Base-by-base conservation (phyloP, 2,113 vertebrate genomes). In the Aleadryas rufinucha region DNA sequence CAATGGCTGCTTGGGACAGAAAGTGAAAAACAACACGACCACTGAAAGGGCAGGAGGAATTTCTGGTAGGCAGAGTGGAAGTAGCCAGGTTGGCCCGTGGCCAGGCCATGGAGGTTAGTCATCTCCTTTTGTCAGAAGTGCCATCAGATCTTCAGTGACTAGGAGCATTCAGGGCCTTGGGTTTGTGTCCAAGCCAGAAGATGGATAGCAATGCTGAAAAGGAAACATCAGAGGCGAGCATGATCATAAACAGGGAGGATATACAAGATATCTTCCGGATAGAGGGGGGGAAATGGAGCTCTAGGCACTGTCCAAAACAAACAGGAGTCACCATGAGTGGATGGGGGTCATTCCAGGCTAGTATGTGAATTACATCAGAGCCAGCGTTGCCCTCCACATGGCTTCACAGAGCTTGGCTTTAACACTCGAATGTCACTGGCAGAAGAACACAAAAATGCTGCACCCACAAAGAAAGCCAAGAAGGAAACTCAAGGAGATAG, bases 261-360 rank as follows among this genome's bases (percentile, higher is more conserved):
- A 66, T 54, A 44, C 4, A 31, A 95, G 90, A 92, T 21, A 89
- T 84, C 93, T 92, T 89, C 39, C 86, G 96, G 92, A 95, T 4
- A 65, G 79, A 47, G 33, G 45, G 44, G 57, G 27, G 30, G 0
- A 91, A 94, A 77, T 26, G 87, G 87, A 87, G 80, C 49, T 72
- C 50, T 11, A 95, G 56, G 49, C 80, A 39, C 61, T 69, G 77
- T 91, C 90, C 93, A 96, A 95, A 94, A 83, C 77, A 97, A 97
- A 96, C 90, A 96, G 60, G 77, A 94, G 86, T 53, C 83, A 82
- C 86, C 71, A 77, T 49, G 81, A 91, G 59, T 31, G 70, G 70
- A 92, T 30, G 74, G 47, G 57, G 97, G 92, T 97, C 92, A 96
- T 96, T 89, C 89, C 82, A 96, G 96, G 95, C 92, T 93, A 85